These are phyloP conservation scores for Sebastes miniatus DNA, from an alignment of 2,797 vertebrate genomes.

Conservation along the genomic window DNA sequence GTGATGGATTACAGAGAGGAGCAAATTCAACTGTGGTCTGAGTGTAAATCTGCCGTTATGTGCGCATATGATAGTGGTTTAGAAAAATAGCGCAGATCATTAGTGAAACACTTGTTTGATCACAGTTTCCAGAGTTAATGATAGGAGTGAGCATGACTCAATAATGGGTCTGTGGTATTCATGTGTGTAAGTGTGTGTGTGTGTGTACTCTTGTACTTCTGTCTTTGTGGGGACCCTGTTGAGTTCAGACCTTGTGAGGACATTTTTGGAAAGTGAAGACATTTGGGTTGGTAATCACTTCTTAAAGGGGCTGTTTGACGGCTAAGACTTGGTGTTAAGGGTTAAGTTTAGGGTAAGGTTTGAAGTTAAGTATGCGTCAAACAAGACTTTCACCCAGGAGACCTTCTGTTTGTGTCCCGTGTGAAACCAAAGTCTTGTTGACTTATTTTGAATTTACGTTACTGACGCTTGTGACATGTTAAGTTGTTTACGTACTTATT, in stretches of 20 bases:
- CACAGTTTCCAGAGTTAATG: conserved; percentile 69
- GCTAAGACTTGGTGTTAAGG: background rate
- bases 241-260: background rate
- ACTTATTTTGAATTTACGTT: too few species aligned
- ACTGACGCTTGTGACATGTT: too few species aligned
- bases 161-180: conserved; percentile 64
- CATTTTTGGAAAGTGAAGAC: conserved; percentile 26
- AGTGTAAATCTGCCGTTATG: conserved; percentile 24
- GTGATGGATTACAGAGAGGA: conserved; percentile 58
- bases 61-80: conserved; percentile 64
- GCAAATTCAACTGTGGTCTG: conserved; percentile 45
- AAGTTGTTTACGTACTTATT: too few species aligned
- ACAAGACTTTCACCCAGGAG: background rate
- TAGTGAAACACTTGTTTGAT: conserved; percentile 73
- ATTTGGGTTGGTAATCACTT: background rate
- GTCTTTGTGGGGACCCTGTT: conserved; percentile 29
- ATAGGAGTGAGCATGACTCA: conserved; percentile 57
- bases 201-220: background rate
- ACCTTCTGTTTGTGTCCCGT: background rate
- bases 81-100: conserved; percentile 58
- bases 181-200: background rate
- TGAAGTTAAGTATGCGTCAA: background rate
- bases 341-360: background rate
- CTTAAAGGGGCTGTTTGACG: background rate
- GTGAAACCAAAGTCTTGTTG: background rate